Evolutionary conservation across 1,140 invertebrate genomes (phyloP).

Genomic region (Pteromalus puparum): DNA sequence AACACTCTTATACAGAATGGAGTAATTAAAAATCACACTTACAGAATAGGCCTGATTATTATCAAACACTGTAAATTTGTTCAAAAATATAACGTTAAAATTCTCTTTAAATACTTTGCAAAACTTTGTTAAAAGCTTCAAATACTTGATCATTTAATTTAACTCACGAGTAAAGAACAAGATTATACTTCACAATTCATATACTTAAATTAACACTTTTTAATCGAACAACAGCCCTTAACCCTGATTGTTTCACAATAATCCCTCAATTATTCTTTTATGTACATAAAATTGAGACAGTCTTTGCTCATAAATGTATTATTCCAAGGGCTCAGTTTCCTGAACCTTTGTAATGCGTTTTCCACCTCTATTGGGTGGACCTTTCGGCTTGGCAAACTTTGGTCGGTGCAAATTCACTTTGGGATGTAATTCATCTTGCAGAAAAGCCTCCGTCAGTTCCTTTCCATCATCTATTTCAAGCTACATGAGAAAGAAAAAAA

Average conservation of each 20-base stretch:
- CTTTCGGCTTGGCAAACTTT: conserved; percentile 96
- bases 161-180: conserved; percentile 13
- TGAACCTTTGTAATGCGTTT: conserved; percentile 90
- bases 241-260: conserved; percentile 21
- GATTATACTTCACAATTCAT: conserved; percentile 24
- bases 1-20: neutral
- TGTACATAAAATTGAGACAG: conserved; percentile 28
- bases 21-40: conserved; percentile 49
- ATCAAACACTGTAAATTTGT: conserved; percentile 39
- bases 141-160: conserved; percentile 10
- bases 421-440: conserved; percentile 96
- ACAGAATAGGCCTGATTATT: conserved; percentile 63
- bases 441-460: conserved; percentile 92
- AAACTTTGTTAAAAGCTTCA: conserved; percentile 20
- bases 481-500: conserved; percentile 77
- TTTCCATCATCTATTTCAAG: conserved; percentile 93
- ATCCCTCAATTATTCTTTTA: conserved; percentile 14
- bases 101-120: conserved; percentile 24
- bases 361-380: conserved; percentile 92
- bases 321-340: conserved; percentile 63
- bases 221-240: conserved; percentile 23
- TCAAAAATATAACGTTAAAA: conserved; percentile 41
- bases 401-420: conserved; percentile 92
- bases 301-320: conserved; percentile 44
- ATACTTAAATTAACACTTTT: conserved; percentile 27